Conservation (phyloP, 2,888 invertebrate genomes). For the Lasioglossum figueresi region DNA sequence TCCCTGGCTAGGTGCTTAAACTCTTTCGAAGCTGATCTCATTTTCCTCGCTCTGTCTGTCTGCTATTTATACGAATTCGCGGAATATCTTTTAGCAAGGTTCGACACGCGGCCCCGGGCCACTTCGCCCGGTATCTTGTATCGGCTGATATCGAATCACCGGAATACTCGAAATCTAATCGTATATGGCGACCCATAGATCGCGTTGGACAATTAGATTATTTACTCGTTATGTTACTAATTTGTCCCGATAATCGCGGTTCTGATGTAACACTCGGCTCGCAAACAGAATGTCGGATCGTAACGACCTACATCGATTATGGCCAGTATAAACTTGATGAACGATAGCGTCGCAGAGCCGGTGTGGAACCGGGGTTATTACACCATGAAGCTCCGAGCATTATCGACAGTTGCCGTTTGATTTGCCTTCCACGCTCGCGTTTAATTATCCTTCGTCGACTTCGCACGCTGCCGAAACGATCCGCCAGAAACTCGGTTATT, state of each 20-base stretch:
- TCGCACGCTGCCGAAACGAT: constrained; percentile 1
- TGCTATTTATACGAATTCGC: constrained; percentile 33
- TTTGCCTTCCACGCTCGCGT: constrained; percentile 7
- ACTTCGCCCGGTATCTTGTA: background rate
- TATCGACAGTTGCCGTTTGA: constrained; percentile 34
- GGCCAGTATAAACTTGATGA: constrained; percentile 33
- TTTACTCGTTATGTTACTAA: background rate
- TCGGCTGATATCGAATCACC: background rate
- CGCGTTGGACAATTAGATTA: background rate
- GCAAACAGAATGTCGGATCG: background rate
- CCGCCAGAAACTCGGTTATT: background rate
- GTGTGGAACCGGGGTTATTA: constrained; percentile 35
- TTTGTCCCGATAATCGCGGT: background rate
- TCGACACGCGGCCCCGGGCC: background rate
- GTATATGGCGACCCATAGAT: background rate
- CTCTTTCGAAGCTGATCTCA: constrained; percentile 40
- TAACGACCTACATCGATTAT: constrained; percentile 46
- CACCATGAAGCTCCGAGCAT: background rate
- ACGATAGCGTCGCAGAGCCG: constrained; percentile 32
- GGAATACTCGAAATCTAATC: background rate
- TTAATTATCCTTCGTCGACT: constrained; percentile 22
- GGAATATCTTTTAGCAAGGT: constrained; percentile 13
- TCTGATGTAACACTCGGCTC: background rate
- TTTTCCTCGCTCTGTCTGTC: background rate
- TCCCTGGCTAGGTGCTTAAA: constrained; percentile 10